Conservation (phyloP, 2,113 vertebrate genomes). For the Microtus oregoni region DNA sequence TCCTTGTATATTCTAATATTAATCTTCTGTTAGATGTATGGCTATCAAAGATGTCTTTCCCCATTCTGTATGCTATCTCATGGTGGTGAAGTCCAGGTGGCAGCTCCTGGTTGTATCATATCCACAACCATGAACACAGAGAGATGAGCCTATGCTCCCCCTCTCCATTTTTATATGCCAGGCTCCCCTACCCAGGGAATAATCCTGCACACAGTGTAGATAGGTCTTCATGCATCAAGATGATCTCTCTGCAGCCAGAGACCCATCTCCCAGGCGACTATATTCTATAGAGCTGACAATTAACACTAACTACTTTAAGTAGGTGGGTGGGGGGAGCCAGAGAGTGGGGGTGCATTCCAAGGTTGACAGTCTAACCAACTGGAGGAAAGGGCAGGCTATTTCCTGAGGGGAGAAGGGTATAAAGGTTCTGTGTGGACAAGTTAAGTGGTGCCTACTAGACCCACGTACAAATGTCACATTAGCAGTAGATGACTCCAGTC, state of each 20-base stretch:
- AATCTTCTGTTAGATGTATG: neutral
- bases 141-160: neutral
- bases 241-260: neutral
- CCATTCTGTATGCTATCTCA: neutral
- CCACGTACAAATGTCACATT: conserved; percentile 8
- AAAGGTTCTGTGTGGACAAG: neutral
- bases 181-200: neutral
- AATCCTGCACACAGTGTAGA: neutral
- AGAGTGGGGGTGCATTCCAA: neutral
- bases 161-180: neutral
- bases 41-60: neutral
- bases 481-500: neutral
- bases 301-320: neutral
- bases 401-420: neutral
- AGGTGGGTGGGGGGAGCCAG: neutral
- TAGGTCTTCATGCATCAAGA: neutral
- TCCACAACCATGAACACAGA: neutral
- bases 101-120: neutral
- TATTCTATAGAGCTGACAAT: neutral
- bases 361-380: neutral
- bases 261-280: neutral
- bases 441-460: conserved; percentile 16
- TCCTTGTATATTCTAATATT: neutral
- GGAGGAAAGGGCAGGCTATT: conserved; percentile 41
- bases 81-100: no score